phyloP scores from a whole-genome alignment of 2,113 vertebrate genomes.

The Alethe diademata region DNA sequence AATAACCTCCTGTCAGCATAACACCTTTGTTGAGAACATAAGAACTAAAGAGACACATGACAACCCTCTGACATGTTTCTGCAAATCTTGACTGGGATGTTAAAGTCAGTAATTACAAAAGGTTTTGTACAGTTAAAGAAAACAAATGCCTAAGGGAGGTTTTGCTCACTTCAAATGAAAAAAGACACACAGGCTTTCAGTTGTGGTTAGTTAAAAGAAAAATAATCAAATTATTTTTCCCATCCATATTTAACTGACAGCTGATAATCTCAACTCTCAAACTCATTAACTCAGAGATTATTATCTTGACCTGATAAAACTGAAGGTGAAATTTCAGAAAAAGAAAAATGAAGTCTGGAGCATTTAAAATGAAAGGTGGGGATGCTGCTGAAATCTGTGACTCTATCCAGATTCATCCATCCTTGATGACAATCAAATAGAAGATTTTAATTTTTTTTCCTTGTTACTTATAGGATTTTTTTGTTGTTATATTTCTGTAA shows the following conservation, averaged over 20 bases:
- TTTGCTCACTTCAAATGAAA: neutral
- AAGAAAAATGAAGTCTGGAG: neutral
- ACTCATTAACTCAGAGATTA: conserved; percentile 2
- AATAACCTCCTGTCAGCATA: neutral
- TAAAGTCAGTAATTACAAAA: conserved; percentile 19
- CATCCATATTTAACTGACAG: neutral
- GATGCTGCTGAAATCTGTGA: neutral
- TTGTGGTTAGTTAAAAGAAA: neutral
- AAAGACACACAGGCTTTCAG: neutral
- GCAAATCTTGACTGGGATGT: neutral
- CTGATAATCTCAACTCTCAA: conserved; percentile 5
- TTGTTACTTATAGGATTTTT: neutral
- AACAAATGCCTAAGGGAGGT: neutral
- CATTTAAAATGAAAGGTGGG: neutral
- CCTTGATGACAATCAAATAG: neutral
- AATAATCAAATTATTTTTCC: neutral
- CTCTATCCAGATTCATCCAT: neutral
- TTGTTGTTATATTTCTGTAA: neutral
- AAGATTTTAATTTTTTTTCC: neutral
- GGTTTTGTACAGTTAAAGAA: neutral
- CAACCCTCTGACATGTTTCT: neutral
- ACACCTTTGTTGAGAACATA: neutral
- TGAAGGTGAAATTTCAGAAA: neutral
- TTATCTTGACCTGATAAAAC: neutral
- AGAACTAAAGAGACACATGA: neutral